A percentile compares a stretch with the other conserved stretches of the same genome.
Conservation (phyloP, 2,113 vertebrate genomes). For the Aldabrachelys gigantea region DNA sequence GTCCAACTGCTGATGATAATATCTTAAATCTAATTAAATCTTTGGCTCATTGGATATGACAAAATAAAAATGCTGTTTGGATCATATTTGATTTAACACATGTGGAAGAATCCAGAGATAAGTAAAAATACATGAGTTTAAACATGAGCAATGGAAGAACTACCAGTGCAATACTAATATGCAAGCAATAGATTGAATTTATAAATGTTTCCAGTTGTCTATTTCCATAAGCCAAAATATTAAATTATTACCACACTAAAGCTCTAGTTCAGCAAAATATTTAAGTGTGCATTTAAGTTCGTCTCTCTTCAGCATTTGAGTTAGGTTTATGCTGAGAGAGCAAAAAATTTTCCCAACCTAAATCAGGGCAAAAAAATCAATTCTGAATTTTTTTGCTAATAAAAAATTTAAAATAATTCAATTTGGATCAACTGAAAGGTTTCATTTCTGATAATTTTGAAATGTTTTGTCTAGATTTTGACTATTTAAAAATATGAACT, state of each 20-base stretch:
- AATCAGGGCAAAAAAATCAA: neutral
- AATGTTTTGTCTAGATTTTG: neutral
- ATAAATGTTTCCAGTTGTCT: neutral
- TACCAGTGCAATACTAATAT: constrained; percentile 38
- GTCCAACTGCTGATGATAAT: constrained; percentile 46
- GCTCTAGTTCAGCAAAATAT: accelerated
- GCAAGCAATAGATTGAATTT: neutral
- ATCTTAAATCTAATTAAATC: constrained; percentile 67
- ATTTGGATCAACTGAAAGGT: neutral
- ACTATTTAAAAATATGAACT: neutral
- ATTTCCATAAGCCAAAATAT: neutral
- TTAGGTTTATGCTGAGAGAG: neutral
- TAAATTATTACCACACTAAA: neutral
- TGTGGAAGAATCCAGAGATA: neutral
- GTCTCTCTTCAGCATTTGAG: neutral
- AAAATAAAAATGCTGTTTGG: constrained; percentile 59
- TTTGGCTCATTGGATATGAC: constrained; percentile 70
- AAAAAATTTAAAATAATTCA: neutral
- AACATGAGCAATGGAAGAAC: constrained; percentile 1
- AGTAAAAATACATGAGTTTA: constrained; percentile 38
- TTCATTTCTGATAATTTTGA: neutral
- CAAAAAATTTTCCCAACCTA: neutral
- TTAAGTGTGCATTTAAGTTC: neutral
- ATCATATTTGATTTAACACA: constrained; percentile 21
- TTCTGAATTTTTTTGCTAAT: neutral